Conservation (phyloP, 2,113 vertebrate species). For the Sus scrofa region DNA sequence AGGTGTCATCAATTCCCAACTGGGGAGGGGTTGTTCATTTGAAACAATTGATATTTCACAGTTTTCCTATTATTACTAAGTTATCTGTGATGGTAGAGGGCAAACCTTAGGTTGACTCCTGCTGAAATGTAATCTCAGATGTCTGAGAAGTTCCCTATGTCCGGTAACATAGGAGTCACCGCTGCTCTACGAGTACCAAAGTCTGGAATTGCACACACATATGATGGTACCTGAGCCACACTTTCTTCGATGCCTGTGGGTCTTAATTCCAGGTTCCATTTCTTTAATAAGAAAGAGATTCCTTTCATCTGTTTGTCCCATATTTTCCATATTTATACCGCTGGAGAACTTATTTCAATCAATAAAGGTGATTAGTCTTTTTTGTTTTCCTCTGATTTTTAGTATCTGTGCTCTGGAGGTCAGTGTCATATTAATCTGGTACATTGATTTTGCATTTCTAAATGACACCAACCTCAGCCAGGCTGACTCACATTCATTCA, state of each 20-base stretch:
- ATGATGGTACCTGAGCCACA: not conserved
- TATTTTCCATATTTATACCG: not conserved
- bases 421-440: not conserved
- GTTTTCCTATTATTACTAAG: not conserved
- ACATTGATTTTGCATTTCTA: not conserved
- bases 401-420: not conserved
- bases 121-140: not conserved
- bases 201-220: not conserved
- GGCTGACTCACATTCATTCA: not conserved
- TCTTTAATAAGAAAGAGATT: not conserved
- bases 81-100: not conserved
- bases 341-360: not conserved
- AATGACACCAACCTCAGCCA: not conserved
- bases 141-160: not conserved
- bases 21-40: not conserved
- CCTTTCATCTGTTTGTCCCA: not conserved
- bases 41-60: not conserved
- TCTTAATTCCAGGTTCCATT: not conserved
- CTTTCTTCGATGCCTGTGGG: not conserved
- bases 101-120: not conserved
- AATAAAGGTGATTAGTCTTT: not conserved
- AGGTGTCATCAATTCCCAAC: not conserved
- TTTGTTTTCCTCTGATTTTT: not conserved
- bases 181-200: not conserved
- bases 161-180: too few relatives aligned